Percentiles rank a stretch among this genome's conserved stretches.
phyloP scores from a whole-genome alignment of 2,113 vertebrate species.

The Bucco capensis region DNA sequence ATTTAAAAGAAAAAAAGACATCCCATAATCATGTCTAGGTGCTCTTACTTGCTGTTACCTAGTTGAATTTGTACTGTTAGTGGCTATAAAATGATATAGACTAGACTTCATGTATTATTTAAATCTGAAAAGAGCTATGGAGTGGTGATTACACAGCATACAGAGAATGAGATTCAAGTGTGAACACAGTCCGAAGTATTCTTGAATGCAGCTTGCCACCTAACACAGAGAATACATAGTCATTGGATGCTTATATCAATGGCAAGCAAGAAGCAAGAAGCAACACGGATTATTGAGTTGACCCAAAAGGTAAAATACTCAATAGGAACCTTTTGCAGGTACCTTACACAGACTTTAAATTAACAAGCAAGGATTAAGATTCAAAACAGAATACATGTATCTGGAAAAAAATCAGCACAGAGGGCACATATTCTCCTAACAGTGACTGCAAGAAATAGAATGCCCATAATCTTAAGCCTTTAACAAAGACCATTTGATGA shows the following conservation, averaged over 20 bases:
- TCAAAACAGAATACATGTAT: not conserved
- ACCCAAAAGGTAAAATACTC: not conserved
- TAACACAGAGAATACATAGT: not conserved
- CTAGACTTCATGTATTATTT: not conserved
- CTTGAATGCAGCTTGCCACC: not conserved
- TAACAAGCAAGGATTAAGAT: not conserved
- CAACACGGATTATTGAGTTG: not conserved
- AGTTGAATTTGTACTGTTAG: not conserved
- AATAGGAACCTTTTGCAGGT: not conserved
- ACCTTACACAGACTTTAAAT: not conserved
- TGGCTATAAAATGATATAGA: not conserved
- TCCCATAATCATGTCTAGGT: not conserved
- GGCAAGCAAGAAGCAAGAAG: not conserved
- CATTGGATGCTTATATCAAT: not conserved
- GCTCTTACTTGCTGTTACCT: not conserved
- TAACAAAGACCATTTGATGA: not conserved
- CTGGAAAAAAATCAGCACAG: not conserved
- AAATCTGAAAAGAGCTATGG: not conserved
- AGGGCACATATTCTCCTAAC: not conserved
- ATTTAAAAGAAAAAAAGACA: not conserved
- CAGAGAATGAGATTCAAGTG: not conserved
- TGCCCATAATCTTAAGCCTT: not conserved
- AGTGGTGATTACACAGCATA: not conserved
- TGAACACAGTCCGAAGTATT: not conserved
- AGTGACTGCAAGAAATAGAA: not conserved